Percentiles rank a stretch among this genome's conserved stretches.
Evolutionary conservation across 2,888 invertebrate genomes (phyloP).

Genomic region (Himalopsyche anomala): DNA sequence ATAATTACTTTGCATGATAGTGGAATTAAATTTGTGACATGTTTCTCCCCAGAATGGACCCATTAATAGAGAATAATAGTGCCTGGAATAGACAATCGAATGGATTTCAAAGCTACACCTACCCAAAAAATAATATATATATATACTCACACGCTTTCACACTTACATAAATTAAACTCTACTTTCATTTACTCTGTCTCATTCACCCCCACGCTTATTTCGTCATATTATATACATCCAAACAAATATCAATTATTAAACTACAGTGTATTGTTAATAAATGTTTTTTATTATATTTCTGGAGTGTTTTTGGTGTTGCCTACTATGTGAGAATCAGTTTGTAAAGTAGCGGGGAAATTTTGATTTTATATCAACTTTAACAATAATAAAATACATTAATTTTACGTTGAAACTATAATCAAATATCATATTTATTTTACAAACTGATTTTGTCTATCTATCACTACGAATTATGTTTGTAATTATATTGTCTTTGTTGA

Average conservation of each 20-base stretch:
- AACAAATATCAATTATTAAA: neutral
- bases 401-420: neutral
- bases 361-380: neutral
- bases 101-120: neutral
- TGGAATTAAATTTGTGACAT: too few relatives aligned
- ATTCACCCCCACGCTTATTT: constrained; percentile 23
- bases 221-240: constrained; percentile 4
- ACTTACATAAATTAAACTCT: constrained; percentile 16
- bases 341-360: neutral
- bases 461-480: neutral
- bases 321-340: neutral
- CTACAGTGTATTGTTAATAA: neutral
- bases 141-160: constrained; percentile 21
- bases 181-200: constrained; percentile 12
- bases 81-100: neutral
- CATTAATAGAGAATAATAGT: neutral
- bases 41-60: too few relatives aligned
- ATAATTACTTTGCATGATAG: too few relatives aligned
- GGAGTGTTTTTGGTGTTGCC: constrained; percentile 31
- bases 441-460: neutral
- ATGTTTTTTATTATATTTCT: neutral
- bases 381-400: neutral
- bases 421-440: neutral
- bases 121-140: neutral
- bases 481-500: neutral